phyloP scores from a whole-genome alignment of 2,113 vertebrate genomes.

The Plectropomus leopardus region DNA sequence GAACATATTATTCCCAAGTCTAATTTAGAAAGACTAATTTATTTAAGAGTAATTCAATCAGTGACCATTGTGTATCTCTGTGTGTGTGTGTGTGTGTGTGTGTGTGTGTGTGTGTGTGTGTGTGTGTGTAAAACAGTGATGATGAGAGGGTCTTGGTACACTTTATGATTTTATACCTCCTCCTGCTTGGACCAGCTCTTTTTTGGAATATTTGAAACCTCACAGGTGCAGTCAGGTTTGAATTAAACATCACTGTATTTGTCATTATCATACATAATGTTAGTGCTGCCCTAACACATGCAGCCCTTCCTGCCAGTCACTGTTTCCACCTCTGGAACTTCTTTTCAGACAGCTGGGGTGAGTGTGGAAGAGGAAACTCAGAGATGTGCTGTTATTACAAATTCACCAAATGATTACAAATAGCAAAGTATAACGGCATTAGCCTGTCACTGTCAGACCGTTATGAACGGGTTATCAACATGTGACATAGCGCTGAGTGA shows the following conservation, averaged over 20 bases:
- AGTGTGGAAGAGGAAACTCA: background rate
- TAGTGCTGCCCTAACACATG: background rate
- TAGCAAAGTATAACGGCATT: background rate
- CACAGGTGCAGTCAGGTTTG: no score
- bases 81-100: background rate
- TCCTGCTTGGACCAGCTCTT: background rate
- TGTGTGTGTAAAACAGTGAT: background rate
- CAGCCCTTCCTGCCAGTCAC: background rate
- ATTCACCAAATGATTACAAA: background rate
- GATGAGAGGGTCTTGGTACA: background rate
- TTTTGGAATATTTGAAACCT: background rate
- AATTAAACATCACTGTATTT: no score
- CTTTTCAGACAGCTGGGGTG: background rate
- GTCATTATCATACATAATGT: background rate
- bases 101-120: background rate
- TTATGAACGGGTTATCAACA: no score
- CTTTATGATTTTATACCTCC: background rate
- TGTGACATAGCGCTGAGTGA: no score
- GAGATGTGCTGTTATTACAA: background rate
- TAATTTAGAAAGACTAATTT: conserved; percentile 26
- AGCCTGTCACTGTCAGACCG: no score
- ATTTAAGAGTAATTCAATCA: conserved; percentile 38
- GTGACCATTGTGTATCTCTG: background rate
- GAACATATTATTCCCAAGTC: conserved; percentile 30
- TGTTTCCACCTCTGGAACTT: background rate